Percentiles rank a stretch among this genome's conserved stretches.
Conservation (phyloP, 2,113 vertebrate genomes). For the Tachuris rubrigastra region DNA sequence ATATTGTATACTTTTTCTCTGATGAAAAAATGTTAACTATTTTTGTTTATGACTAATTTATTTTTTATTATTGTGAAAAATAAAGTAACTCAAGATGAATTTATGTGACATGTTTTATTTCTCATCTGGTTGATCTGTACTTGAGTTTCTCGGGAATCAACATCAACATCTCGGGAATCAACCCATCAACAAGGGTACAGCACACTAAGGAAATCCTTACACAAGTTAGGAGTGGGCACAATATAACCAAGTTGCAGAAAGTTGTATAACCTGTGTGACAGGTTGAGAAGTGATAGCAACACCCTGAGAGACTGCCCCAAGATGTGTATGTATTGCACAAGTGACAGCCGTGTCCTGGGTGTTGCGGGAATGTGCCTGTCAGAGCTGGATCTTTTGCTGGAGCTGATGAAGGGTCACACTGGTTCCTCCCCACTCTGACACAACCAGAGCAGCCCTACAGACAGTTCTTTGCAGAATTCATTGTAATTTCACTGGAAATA, state of each 20-base stretch:
- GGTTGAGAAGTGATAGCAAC: accelerated
- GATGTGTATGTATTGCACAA: background rate
- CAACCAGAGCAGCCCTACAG: accelerated
- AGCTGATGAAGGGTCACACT: accelerated
- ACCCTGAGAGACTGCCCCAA: background rate
- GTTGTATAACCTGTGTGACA: too few relatives aligned
- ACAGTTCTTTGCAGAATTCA: too few relatives aligned
- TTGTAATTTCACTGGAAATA: background rate
- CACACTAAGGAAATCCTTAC: background rate
- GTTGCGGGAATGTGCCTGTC: accelerated
- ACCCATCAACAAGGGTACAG: background rate
- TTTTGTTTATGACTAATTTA: conserved; percentile 86
- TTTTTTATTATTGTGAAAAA: conserved; percentile 82
- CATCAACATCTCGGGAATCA: background rate
- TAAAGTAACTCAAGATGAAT: conserved; percentile 68
- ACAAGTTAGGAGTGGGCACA: background rate
- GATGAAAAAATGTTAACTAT: conserved; percentile 72
- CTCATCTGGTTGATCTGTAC: background rate
- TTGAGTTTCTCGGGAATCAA: background rate
- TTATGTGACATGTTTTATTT: background rate
- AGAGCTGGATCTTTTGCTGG: accelerated
- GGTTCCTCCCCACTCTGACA: accelerated
- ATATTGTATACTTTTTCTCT: conserved; percentile 69
- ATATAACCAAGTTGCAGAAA: background rate
- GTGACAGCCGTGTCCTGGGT: background rate